Evolutionary conservation across 1,140 invertebrate genomes (phyloP).

Genomic region (Drusus annulatus): DNA sequence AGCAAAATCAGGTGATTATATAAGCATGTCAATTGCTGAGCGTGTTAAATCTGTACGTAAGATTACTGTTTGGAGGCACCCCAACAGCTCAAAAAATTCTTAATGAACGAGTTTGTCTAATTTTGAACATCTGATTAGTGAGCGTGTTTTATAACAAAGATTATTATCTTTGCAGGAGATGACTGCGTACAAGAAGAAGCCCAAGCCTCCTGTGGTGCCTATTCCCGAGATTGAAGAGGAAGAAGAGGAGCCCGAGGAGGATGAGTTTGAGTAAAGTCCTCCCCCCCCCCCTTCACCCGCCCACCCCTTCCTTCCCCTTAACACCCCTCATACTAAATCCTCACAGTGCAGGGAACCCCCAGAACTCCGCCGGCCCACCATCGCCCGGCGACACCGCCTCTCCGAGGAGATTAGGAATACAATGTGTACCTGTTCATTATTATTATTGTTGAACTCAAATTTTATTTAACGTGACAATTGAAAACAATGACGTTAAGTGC

Average conservation of each 20-base stretch:
- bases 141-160: neutral
- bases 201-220: conserved; percentile 67
- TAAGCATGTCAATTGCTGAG: no score
- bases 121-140: neutral
- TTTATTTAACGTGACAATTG: conserved; percentile 39
- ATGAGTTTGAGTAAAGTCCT: conserved; percentile 68
- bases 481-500: conserved; percentile 29
- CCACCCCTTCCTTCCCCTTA: neutral
- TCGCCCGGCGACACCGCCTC: neutral
- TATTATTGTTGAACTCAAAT: conserved; percentile 40
- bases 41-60: no score
- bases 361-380: conserved; percentile 27
- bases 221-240: conserved; percentile 73
- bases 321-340: conserved; percentile 17
- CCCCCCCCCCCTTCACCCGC: conserved; percentile 6
- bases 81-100: no score
- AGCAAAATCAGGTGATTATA: no score
- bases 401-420: conserved; percentile 39
- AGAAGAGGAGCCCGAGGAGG: conserved; percentile 73
- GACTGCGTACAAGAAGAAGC: conserved; percentile 87
- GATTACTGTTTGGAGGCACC: no score
- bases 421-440: conserved; percentile 52
- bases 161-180: conserved; percentile 74
- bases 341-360: conserved; percentile 44
- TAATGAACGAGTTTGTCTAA: neutral